Conservation (phyloP, 1,140 invertebrate species). For the Procambarus virginalis region DNA sequence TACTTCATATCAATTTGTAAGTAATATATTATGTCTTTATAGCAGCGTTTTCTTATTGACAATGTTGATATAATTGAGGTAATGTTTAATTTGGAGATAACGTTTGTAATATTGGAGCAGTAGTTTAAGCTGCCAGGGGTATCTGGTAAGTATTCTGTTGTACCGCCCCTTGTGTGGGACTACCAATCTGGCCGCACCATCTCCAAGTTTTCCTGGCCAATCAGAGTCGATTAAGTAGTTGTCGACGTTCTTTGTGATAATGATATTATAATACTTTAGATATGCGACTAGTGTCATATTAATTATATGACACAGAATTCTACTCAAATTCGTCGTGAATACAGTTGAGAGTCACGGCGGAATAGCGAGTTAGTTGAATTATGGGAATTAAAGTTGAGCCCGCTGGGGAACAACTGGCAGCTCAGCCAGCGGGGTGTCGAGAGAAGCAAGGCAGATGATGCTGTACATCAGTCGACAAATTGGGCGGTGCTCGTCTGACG, state of each 20-base stretch:
- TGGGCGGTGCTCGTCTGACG: constrained; percentile 45
- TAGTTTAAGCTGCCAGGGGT: not conserved
- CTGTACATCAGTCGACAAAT: constrained; percentile 63
- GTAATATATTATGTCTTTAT: not conserved
- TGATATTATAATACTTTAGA: too few relatives aligned
- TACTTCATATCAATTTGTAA: too few relatives aligned
- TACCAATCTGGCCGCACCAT: constrained; percentile 16
- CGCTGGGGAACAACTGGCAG: not conserved
- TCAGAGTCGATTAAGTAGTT: not conserved
- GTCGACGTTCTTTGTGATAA: not conserved
- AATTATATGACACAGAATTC: too few relatives aligned
- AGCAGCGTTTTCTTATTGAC: not conserved
- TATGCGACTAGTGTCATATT: too few relatives aligned
- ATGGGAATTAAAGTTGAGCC: too few relatives aligned
- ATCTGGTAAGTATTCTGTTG: too few relatives aligned
- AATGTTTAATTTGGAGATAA: not conserved
- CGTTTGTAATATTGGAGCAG: not conserved
- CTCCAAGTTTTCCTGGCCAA: constrained; percentile 4
- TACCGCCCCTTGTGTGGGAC: not conserved
- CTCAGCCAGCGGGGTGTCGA: not conserved
- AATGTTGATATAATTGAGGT: not conserved
- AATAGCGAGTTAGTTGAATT: too few relatives aligned
- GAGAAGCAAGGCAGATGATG: constrained; percentile 59
- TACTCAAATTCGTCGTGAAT: too few relatives aligned
- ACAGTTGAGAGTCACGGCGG: too few relatives aligned